Conservation (phyloP, 2,797 vertebrate species). For the Xiphophorus birchmanni region DNA sequence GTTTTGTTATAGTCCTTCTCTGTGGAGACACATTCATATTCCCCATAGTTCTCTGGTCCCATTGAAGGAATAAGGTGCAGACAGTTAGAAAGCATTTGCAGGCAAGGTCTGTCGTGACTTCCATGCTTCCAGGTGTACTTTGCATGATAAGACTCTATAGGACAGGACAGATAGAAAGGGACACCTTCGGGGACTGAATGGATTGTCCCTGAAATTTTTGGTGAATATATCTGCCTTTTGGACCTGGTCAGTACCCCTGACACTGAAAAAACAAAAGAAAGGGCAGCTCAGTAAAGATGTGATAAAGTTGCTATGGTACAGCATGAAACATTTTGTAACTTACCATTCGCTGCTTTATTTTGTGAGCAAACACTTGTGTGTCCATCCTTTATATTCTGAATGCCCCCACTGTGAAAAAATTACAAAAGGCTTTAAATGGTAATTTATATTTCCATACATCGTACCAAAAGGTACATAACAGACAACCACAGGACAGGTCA, state of each 20-base stretch:
- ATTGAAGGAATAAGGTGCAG: constrained; percentile 78
- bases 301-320: not conserved
- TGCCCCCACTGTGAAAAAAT: constrained; percentile 66
- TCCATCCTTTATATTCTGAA: constrained; percentile 76
- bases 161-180: constrained; percentile 83
- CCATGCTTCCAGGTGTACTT: constrained; percentile 76
- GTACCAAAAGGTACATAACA: not conserved
- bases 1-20: constrained; percentile 73
- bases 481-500: not conserved
- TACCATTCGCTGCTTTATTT: constrained; percentile 56
- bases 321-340: not conserved
- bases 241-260: constrained; percentile 16
- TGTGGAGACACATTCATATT: constrained; percentile 73
- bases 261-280: constrained; percentile 30
- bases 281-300: not conserved
- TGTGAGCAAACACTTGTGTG: constrained; percentile 59
- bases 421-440: not conserved
- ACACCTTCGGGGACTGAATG: constrained; percentile 60
- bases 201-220: not conserved
- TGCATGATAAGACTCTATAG: constrained; percentile 81
- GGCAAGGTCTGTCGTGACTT: constrained; percentile 57
- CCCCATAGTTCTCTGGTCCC: constrained; percentile 66
- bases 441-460: not conserved
- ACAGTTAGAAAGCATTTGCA: constrained; percentile 72
- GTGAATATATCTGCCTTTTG: constrained; percentile 44